Percentiles rank a stretch among this genome's conserved stretches.
Evolutionary conservation across 2,113 vertebrate genomes (phyloP).

Genomic region (Scopus umbretta): DNA sequence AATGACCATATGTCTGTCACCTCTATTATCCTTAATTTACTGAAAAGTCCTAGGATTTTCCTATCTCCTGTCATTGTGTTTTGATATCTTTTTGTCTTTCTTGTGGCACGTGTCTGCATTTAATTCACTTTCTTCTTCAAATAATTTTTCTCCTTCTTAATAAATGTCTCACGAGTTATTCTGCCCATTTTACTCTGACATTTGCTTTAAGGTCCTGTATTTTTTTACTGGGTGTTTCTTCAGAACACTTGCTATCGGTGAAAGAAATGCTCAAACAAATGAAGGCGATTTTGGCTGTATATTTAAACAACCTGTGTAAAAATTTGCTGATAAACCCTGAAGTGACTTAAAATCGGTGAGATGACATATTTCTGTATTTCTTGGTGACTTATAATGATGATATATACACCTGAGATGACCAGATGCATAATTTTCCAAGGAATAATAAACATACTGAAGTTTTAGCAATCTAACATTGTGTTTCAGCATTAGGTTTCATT

Average conservation of each 20-base stretch:
- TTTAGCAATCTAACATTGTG: not conserved
- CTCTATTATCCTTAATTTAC: not conserved
- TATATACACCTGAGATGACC: not conserved
- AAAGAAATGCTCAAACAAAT: not conserved
- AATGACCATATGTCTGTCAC: not conserved
- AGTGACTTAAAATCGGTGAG: not conserved
- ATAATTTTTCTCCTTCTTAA: not conserved
- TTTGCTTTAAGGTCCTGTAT: not conserved
- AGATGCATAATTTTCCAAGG: not conserved
- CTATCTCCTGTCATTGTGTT: not conserved
- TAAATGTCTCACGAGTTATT: not conserved
- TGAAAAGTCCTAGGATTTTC: not conserved
- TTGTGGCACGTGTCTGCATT: not conserved
- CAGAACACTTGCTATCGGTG: not conserved
- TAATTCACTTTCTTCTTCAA: not conserved
- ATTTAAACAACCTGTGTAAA: not conserved
- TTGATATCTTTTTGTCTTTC: not conserved
- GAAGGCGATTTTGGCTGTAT: not conserved
- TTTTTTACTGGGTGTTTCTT: not conserved
- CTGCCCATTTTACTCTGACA: not conserved
- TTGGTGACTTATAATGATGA: not conserved
- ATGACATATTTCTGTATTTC: not conserved
- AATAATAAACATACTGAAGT: not conserved
- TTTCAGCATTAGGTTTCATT: not conserved
- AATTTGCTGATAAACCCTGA: not conserved